Percentiles rank a stretch among this genome's conserved stretches.
phyloP scores from a whole-genome alignment of 2,797 vertebrate genomes.

The Jordanella pulchra region DNA sequence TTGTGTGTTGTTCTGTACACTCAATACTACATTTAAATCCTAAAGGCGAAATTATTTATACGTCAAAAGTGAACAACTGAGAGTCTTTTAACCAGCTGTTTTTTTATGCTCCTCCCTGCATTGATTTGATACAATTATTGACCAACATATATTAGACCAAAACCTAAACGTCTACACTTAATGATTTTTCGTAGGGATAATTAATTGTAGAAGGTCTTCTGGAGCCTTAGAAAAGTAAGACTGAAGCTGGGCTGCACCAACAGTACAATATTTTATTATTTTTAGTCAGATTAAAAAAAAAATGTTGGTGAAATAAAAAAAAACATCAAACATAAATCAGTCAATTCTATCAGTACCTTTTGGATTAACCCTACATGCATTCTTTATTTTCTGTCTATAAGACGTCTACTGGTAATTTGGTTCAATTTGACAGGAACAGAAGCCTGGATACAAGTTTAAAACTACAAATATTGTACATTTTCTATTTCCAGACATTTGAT shows the following conservation, averaged over 20 bases:
- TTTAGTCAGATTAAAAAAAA: background rate
- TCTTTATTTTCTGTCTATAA: too few relatives aligned
- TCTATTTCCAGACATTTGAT: background rate
- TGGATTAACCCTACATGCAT: background rate
- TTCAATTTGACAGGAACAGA: background rate
- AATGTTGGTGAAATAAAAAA: too few relatives aligned
- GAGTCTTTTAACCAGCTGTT: too few relatives aligned
- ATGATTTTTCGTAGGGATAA: background rate
- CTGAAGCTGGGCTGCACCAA: background rate
- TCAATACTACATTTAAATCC: too few relatives aligned
- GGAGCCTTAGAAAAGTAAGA: background rate
- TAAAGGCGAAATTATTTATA: too few relatives aligned
- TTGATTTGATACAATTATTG: background rate
- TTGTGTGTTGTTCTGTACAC: too few relatives aligned
- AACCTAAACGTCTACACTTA: background rate
- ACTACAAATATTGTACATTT: background rate
- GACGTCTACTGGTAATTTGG: background rate
- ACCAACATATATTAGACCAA: too few relatives aligned
- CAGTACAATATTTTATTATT: background rate
- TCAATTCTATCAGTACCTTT: background rate
- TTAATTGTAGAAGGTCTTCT: background rate
- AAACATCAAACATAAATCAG: background rate
- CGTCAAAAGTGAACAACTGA: too few relatives aligned
- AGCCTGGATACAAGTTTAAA: background rate
- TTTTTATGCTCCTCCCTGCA: too few relatives aligned